These are phyloP conservation scores for Macropus fuliginosus DNA, from an alignment of 2,797 vertebrate genomes.

Conservation along the genomic window DNA sequence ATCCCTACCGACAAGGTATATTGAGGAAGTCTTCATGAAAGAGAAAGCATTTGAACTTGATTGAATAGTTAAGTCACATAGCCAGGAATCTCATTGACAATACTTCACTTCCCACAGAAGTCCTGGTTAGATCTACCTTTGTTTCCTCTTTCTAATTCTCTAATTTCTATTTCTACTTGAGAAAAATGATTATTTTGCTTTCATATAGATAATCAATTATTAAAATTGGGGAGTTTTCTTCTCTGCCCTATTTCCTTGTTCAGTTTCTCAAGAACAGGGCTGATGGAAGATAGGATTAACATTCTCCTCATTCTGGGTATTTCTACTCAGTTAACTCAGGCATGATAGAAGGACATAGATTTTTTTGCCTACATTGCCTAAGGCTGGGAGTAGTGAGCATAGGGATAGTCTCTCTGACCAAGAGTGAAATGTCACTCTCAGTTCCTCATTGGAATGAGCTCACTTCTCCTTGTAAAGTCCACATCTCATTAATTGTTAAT, in stretches of 20 bases:
- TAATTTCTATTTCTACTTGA: background rate
- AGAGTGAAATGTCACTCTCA: background rate
- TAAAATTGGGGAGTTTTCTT: background rate
- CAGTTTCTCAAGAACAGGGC: background rate
- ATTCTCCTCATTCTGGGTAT: background rate
- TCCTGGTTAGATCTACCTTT: background rate
- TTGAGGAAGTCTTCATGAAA: background rate
- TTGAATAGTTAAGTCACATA: background rate
- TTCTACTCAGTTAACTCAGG: background rate
- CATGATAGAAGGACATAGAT: background rate
- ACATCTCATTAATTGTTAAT: background rate
- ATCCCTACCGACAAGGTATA: background rate
- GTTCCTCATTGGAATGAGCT: background rate
- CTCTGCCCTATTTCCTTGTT: background rate
- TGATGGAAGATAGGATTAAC: background rate
- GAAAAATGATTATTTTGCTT: background rate
- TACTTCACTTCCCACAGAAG: background rate
- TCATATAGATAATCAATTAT: background rate
- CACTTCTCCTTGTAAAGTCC: background rate
- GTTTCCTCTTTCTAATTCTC: background rate
- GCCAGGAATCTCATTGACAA: background rate
- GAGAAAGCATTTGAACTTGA: background rate
- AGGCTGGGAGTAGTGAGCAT: background rate
- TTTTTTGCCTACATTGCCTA: background rate
- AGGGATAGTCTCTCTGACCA: background rate